Percentiles rank a stretch among this genome's conserved stretches.
Conservation (phyloP, 2,797 vertebrate species). For the Sebastiscus albofasciatus region DNA sequence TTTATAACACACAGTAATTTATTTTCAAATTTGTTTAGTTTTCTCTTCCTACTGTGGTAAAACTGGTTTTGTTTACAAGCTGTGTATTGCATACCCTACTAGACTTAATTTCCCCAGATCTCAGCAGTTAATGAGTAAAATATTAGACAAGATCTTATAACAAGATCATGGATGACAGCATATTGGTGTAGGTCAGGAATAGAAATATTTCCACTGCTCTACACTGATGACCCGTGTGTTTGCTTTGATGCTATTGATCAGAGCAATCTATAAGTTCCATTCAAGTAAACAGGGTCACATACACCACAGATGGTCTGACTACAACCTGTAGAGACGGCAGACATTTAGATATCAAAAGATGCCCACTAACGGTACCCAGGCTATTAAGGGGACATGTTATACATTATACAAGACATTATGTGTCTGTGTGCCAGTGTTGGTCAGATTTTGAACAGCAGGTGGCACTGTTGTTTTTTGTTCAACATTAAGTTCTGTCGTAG, state of each 20-base stretch:
- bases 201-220: neutral
- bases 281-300: neutral
- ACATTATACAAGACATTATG: neutral
- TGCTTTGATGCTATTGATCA: neutral
- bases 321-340: neutral
- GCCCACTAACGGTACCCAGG: neutral
- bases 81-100: neutral
- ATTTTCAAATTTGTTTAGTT: neutral
- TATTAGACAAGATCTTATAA: neutral
- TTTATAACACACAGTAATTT: neutral
- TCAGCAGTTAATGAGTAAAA: neutral
- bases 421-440: neutral
- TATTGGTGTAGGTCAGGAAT: neutral
- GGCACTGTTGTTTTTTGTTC: conserved; percentile 66
- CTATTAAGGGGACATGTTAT: neutral
- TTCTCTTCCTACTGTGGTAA: neutral
- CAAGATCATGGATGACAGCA: neutral
- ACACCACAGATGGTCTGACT: neutral
- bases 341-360: neutral
- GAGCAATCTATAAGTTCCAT: neutral
- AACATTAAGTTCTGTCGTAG: neutral
- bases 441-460: conserved; percentile 70
- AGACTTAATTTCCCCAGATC: neutral
- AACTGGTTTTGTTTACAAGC: neutral
- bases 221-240: neutral